Evolutionary conservation across 2,888 invertebrate genomes (phyloP).

Genomic region (Anthoptus insignis): DNA sequence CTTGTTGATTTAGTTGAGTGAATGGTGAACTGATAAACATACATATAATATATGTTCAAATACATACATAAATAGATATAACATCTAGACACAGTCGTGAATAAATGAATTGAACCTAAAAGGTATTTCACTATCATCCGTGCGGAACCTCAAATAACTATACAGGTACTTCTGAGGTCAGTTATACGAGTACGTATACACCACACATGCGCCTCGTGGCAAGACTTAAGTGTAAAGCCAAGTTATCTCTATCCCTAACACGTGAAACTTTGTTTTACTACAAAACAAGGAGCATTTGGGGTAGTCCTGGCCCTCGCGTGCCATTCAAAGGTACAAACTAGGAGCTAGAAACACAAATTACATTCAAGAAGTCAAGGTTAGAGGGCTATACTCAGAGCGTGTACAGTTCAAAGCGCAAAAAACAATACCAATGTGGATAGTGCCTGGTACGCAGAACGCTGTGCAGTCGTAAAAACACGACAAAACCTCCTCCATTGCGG

Average conservation of each 20-base stretch:
- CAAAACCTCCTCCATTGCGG: conserved; percentile 23
- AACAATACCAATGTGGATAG: conserved; percentile 22
- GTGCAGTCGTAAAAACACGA: conserved; percentile 32
- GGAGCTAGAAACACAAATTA: background rate
- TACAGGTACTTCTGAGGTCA: background rate
- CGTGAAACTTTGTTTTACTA: background rate
- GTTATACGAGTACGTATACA: too few species aligned
- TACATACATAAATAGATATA: too few species aligned
- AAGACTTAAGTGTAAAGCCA: background rate
- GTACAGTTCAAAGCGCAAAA: conserved; percentile 12
- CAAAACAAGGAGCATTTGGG: background rate
- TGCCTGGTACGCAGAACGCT: conserved; percentile 34
- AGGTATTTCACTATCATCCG: too few species aligned
- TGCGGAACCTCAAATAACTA: too few species aligned
- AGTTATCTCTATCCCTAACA: background rate
- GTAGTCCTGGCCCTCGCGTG: background rate
- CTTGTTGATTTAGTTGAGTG: too few species aligned
- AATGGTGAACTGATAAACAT: too few species aligned
- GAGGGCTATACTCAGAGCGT: background rate
- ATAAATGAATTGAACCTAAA: too few species aligned
- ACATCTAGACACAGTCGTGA: too few species aligned
- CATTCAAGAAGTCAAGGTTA: conserved; percentile 4
- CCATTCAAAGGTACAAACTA: background rate
- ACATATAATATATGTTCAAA: too few species aligned
- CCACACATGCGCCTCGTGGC: too few species aligned